Conservation (phyloP, 2,113 vertebrate species). For the human (Homo sapiens) region DNA sequence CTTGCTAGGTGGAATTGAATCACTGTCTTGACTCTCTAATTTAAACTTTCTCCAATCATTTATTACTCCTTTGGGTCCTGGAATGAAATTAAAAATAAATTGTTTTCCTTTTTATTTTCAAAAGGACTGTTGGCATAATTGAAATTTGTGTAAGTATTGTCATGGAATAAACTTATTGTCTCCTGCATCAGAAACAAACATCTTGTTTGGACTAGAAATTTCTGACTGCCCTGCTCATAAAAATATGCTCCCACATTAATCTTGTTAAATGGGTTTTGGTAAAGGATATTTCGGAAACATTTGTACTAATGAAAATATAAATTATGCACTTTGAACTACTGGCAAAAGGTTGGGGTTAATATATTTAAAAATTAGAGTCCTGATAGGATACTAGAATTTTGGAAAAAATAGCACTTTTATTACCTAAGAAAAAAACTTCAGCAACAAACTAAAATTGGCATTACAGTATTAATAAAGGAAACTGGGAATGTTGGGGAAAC, state of each 20-base stretch:
- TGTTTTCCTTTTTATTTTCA: not conserved
- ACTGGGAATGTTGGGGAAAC: not conserved
- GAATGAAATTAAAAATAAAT: constrained; percentile 40
- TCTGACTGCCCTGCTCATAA: not conserved
- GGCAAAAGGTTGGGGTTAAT: not conserved
- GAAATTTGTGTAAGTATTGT: not conserved
- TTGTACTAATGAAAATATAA: constrained; percentile 4
- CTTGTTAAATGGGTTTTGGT: constrained; percentile 10
- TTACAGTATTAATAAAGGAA: not conserved
- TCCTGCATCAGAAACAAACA: not conserved
- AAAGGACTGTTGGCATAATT: not conserved
- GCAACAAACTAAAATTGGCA: not conserved
- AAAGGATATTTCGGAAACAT: constrained; percentile 18
- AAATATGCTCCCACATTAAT: not conserved
- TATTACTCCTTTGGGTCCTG: constrained; percentile 98
- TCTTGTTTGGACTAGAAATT: not conserved
- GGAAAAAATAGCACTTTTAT: not conserved
- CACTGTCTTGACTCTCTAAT: constrained; percentile 93
- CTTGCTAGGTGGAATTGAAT: constrained; percentile 89
- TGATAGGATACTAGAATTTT: not conserved
- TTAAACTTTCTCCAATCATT: constrained; percentile 99
- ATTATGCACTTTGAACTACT: not conserved
- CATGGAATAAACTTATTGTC: not conserved
- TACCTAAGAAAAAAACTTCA: not conserved
- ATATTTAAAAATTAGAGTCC: not conserved